A percentile compares a stretch with the other conserved stretches of the same genome.
These are phyloP conservation scores for Lasioglossum albipes DNA, from an alignment of 1,140 invertebrate species.

Conservation along the genomic window DNA sequence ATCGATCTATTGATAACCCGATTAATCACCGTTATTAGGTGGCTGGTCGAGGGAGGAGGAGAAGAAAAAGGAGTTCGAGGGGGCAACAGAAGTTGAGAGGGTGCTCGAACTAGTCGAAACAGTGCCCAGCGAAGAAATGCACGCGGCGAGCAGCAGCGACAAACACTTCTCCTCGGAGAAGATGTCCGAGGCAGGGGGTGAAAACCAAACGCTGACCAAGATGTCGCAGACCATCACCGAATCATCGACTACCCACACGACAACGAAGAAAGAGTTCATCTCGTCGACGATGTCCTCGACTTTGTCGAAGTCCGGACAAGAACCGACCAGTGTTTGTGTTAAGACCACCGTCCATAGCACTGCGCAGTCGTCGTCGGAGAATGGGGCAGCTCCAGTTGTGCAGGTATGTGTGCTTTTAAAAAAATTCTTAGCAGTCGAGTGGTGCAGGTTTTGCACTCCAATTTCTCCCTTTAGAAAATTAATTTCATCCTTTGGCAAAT, in stretches of 20 bases:
- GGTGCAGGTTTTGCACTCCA: too few species aligned
- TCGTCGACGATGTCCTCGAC: slow-evolving; percentile 74
- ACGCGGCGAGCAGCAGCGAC: slow-evolving; percentile 76
- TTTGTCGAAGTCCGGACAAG: slow-evolving; percentile 63
- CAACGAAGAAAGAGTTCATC: slow-evolving; percentile 75
- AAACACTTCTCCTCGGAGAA: slow-evolving; percentile 76
- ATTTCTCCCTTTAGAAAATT: too few species aligned
- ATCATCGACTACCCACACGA: slow-evolving; percentile 74
- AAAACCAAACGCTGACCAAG: slow-evolving; percentile 72
- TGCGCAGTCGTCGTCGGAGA: slow-evolving; percentile 74
- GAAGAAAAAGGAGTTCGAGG: slow-evolving; percentile 8
- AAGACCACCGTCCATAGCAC: slow-evolving; percentile 72
- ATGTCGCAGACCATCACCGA: slow-evolving; percentile 77
- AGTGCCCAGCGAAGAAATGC: slow-evolving; percentile 70
- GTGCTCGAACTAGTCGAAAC: slow-evolving; percentile 63
- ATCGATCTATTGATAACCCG: slow-evolving; percentile 71
- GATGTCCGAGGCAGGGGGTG: slow-evolving; percentile 62
- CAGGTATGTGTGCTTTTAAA: slow-evolving; percentile 61
- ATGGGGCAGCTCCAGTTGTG: slow-evolving; percentile 75
- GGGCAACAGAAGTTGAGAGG: slow-evolving; percentile 11
- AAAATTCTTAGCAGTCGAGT: too few species aligned
- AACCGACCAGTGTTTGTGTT: slow-evolving; percentile 70
- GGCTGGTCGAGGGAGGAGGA: slow-evolving; percentile 31
- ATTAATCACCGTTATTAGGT: slow-evolving; percentile 70
- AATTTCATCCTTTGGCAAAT: too few species aligned